phyloP scores from a whole-genome alignment of 2,113 vertebrate species.

The Electrona antarctica region DNA sequence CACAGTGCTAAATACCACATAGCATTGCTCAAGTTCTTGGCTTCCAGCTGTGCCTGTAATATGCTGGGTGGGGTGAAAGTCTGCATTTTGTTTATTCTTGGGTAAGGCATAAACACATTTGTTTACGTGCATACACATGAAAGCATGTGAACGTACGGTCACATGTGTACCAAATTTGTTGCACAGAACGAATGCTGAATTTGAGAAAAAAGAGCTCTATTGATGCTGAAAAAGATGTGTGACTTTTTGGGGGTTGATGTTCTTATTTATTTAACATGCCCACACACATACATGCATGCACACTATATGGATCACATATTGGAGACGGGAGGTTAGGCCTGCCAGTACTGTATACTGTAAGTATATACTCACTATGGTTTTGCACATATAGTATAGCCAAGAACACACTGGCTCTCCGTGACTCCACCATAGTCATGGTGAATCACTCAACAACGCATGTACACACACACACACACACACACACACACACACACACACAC shows the following conservation, averaged over 20 bases:
- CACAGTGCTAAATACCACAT: neutral
- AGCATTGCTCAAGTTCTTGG: constrained; percentile 20
- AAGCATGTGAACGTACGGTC: neutral
- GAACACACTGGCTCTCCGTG: neutral
- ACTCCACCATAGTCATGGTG: constrained; percentile 4
- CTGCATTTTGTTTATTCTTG: constrained; percentile 15
- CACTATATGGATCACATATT: neutral
- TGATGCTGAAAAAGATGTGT: neutral
- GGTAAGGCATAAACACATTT: neutral
- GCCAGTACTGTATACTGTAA: neutral
- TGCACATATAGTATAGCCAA: constrained; percentile 5
- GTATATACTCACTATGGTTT: neutral
- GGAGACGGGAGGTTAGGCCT: neutral
- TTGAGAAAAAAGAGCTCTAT: neutral
- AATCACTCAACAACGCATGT: too few relatives aligned
- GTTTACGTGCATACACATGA: neutral
- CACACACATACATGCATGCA: neutral
- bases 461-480: constrained; percentile 17
- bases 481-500: neutral
- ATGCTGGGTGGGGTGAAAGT: neutral
- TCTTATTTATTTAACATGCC: neutral
- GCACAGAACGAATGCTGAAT: neutral
- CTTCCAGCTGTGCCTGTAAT: constrained; percentile 40
- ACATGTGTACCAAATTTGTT: neutral
- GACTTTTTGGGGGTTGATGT: neutral